Evolutionary conservation across 2,888 invertebrate species (phyloP).

Genomic region (Lissonota sp.): DNA sequence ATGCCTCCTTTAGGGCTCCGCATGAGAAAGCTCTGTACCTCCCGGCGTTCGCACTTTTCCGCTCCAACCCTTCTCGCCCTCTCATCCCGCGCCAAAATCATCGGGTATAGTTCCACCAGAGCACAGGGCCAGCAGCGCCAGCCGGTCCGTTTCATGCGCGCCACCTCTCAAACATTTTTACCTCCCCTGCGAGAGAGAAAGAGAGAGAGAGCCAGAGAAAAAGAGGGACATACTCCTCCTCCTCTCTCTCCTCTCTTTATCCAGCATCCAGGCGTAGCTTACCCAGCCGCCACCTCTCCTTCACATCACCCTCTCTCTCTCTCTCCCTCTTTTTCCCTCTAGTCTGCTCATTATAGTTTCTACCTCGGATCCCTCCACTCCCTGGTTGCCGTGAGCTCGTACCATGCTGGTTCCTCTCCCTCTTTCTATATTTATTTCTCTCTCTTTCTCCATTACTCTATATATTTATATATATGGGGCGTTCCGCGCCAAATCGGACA

Average conservation of each 20-base stretch:
- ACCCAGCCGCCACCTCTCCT: slow-evolving; percentile 48
- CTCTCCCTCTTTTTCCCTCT: slow-evolving; percentile 51
- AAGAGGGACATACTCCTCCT: slow-evolving; percentile 14
- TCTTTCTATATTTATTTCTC: slow-evolving; percentile 48
- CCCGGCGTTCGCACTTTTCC: slow-evolving; percentile 43
- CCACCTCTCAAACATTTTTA: slow-evolving; percentile 80
- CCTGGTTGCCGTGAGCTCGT: slow-evolving; percentile 61
- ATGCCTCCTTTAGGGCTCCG: background rate
- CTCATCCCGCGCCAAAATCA: slow-evolving; percentile 39
- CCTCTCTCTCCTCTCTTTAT: slow-evolving; percentile 25
- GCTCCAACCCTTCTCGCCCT: slow-evolving; percentile 10
- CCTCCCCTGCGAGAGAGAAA: slow-evolving; percentile 67
- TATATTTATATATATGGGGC: no score
- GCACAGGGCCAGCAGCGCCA: slow-evolving; percentile 37
- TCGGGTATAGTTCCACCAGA: slow-evolving; percentile 48
- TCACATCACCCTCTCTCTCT: slow-evolving; percentile 63
- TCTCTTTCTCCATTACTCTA: slow-evolving; percentile 57
- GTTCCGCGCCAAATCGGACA: no score
- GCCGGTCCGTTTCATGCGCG: slow-evolving; percentile 67
- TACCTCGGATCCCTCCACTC: slow-evolving; percentile 64
- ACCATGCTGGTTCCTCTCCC: slow-evolving; percentile 59
- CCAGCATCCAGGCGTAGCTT: no score
- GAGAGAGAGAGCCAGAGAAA: no score
- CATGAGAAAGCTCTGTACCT: slow-evolving; percentile 31
- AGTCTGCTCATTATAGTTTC: slow-evolving; percentile 77